These are phyloP conservation scores for Drosophila atroscutellata DNA, from an alignment of 2,888 invertebrate genomes.

Conservation along the genomic window DNA sequence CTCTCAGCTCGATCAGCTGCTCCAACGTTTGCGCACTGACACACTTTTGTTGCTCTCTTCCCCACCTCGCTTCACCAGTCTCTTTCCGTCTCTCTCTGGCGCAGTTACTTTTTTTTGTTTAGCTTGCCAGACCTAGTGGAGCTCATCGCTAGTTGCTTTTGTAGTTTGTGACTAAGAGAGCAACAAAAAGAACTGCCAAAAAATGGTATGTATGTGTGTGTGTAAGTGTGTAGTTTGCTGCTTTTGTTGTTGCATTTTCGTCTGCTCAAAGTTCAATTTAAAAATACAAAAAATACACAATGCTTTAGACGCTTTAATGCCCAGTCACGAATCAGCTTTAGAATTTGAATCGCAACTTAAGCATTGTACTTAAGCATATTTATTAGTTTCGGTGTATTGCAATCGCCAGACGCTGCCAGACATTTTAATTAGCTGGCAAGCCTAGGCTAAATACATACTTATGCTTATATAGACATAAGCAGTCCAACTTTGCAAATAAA, in stretches of 20 bases:
- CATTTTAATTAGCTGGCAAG: slow-evolving; percentile 45
- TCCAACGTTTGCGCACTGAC: slow-evolving; percentile 76
- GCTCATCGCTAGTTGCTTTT: slow-evolving; percentile 61
- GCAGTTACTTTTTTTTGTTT: slow-evolving; percentile 42
- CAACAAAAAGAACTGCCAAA: slow-evolving; percentile 23
- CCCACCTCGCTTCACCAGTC: neutral
- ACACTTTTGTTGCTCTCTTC: slow-evolving; percentile 60
- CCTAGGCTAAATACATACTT: neutral
- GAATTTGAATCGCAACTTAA: slow-evolving; percentile 57
- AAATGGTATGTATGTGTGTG: neutral
- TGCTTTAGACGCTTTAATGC: slow-evolving; percentile 42
- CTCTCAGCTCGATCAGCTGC: slow-evolving; percentile 72
- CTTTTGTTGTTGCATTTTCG: slow-evolving; percentile 19
- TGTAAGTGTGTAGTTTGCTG: slow-evolving; percentile 42
- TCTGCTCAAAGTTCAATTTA: slow-evolving; percentile 72
- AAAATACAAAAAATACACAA: slow-evolving; percentile 31
- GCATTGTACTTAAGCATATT: slow-evolving; percentile 25
- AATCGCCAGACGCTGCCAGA: slow-evolving; percentile 39
- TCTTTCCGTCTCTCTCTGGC: slow-evolving; percentile 57
- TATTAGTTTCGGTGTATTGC: slow-evolving; percentile 32
- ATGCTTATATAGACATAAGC: neutral
- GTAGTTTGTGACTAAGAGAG: slow-evolving; percentile 65
- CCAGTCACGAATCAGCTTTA: slow-evolving; percentile 63
- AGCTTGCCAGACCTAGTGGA: slow-evolving; percentile 64
- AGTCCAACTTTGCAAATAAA: neutral